Conservation (phyloP, 2,888 invertebrate genomes). For the Serripes groenlandicus region DNA sequence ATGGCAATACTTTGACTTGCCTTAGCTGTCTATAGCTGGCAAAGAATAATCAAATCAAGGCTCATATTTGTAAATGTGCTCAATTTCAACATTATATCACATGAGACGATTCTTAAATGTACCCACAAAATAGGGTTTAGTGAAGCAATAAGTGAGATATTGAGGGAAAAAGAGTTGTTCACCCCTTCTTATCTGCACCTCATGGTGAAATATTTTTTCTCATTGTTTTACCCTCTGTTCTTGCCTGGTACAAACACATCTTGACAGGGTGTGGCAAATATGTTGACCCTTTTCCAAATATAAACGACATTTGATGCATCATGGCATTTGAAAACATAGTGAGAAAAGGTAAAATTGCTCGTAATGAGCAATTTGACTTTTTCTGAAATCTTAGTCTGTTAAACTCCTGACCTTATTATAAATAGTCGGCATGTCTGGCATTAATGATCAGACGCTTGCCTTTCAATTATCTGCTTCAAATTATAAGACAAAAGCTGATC, state of each 20-base stretch:
- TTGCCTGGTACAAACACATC: too few relatives aligned
- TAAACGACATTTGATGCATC: not conserved
- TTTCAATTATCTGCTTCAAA: too few relatives aligned
- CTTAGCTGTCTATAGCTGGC: too few relatives aligned
- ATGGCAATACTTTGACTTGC: too few relatives aligned
- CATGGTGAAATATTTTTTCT: not conserved
- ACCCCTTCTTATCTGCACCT: not conserved
- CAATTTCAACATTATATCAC: too few relatives aligned
- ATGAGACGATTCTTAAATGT: not conserved
- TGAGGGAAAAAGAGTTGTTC: too few relatives aligned
- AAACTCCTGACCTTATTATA: too few relatives aligned
- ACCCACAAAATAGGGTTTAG: not conserved
- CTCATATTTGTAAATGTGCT: too few relatives aligned
- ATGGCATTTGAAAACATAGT: not conserved
- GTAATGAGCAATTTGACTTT: not conserved
- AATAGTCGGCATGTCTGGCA: too few relatives aligned
- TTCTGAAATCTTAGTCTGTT: not conserved
- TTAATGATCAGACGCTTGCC: too few relatives aligned
- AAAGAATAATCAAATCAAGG: too few relatives aligned
- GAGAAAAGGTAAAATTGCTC: not conserved
- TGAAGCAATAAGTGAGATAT: not conserved
- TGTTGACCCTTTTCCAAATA: not conserved
- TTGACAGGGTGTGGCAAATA: not conserved
- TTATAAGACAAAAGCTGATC: too few relatives aligned
- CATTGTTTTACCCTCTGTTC: not conserved